Percentiles rank a stretch among this genome's conserved stretches.
Evolutionary conservation across 2,888 invertebrate species (phyloP).

Genomic region (Cheiracanthium punctorium): DNA sequence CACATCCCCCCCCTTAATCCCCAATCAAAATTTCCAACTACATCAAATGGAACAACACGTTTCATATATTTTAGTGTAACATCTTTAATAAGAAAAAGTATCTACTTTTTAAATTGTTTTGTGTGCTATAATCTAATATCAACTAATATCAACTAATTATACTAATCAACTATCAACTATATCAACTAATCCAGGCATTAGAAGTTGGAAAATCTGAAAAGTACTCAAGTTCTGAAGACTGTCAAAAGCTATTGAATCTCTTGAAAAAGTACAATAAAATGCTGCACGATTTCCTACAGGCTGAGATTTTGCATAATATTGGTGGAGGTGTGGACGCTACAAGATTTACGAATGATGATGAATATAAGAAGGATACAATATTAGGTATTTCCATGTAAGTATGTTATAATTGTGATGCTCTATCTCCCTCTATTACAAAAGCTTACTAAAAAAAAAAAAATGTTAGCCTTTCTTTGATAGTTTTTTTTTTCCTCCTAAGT

Average conservation of each 20-base stretch:
- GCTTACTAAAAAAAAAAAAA: no score
- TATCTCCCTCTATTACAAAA: no score
- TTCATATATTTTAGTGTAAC: no score
- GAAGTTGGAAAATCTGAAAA: conserved; percentile 12
- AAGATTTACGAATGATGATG: conserved; percentile 77
- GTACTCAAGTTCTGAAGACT: background rate
- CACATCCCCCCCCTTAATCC: no score
- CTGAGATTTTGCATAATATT: conserved; percentile 76
- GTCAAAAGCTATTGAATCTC: conserved; percentile 66
- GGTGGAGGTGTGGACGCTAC: conserved; percentile 78
- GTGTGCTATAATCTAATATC: no score
- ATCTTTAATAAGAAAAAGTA: no score
- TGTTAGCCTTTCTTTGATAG: background rate
- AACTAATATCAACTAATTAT: no score
- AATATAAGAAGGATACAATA: conserved; percentile 79
- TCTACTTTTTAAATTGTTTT: no score
- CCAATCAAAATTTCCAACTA: no score
- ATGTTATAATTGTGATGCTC: background rate
- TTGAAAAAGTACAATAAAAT: conserved; percentile 75
- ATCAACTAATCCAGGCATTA: conserved; percentile 30
- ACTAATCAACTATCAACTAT: no score
- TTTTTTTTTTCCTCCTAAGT: background rate
- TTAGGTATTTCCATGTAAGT: conserved; percentile 79
- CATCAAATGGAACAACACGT: no score
- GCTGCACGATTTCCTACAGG: conserved; percentile 77